Evolutionary conservation across 2,113 vertebrate genomes (phyloP).

Genomic region (Dipodomys spectabilis): DNA sequence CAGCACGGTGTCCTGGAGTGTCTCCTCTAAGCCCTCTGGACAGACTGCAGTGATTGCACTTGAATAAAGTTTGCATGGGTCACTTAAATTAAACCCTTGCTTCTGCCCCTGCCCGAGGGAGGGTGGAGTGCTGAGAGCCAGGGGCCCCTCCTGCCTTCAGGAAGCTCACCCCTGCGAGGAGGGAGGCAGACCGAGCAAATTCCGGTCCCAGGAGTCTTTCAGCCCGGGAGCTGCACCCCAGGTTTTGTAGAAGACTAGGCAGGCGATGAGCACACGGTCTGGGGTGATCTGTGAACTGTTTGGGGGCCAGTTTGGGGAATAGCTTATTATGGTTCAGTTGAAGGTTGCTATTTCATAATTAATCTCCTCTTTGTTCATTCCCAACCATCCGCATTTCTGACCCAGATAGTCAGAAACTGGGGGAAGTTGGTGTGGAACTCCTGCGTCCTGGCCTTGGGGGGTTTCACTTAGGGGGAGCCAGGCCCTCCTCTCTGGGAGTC

Average conservation of each 20-base stretch:
- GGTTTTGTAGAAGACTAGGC: not conserved
- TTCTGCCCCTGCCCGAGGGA: not conserved
- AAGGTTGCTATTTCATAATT: slow-evolving; percentile 71
- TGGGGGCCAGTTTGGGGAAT: not conserved
- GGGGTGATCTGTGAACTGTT: not conserved
- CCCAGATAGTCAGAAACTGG: slow-evolving; percentile 54
- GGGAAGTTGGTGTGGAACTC: not conserved
- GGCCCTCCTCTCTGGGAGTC: too few species aligned
- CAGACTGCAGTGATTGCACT: not conserved
- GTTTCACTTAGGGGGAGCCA: not conserved
- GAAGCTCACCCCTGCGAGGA: not conserved
- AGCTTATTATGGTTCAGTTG: slow-evolving; percentile 68
- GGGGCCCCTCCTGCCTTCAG: not conserved
- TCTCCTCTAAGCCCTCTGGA: slow-evolving; percentile 17
- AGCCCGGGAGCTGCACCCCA: not conserved
- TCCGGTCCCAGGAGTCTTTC: too few species aligned
- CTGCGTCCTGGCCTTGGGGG: not conserved
- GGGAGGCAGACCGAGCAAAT: not conserved
- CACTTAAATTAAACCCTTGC: not conserved
- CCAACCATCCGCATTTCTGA: slow-evolving; percentile 67
- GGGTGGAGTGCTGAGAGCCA: not conserved
- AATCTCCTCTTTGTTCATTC: slow-evolving; percentile 77
- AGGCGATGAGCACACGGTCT: fast-evolving
- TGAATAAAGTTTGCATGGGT: not conserved
- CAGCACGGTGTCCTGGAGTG: not conserved